Evolutionary conservation across 2,888 invertebrate genomes (phyloP).

Genomic region (Folsomia candida): DNA sequence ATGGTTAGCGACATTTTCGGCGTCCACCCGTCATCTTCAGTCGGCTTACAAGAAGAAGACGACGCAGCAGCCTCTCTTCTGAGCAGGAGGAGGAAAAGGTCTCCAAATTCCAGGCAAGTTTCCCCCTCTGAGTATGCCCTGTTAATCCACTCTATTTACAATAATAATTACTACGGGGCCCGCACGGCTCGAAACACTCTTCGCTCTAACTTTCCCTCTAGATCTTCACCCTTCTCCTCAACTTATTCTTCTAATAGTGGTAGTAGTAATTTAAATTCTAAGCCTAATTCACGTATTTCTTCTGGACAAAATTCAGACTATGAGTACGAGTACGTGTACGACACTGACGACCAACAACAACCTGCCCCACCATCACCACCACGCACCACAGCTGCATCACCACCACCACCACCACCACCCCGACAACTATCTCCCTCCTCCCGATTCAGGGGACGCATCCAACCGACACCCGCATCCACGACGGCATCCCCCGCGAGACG

Average conservation of each 20-base stretch:
- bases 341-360: conserved; percentile 21
- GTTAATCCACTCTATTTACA: conserved; percentile 33
- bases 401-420: conserved; percentile 21
- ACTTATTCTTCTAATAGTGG: conserved; percentile 27
- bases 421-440: conserved; percentile 22
- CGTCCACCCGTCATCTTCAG: conserved; percentile 23
- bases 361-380: conserved; percentile 54
- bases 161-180: conserved; percentile 38
- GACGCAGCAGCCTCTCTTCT: background rate
- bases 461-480: conserved; percentile 46
- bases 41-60: conserved; percentile 26
- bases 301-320: conserved; percentile 49
- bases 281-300: conserved; percentile 40
- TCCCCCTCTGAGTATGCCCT: no score
- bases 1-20: background rate
- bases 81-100: conserved; percentile 24
- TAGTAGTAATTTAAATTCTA: conserved; percentile 37
- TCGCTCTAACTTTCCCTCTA: conserved; percentile 41
- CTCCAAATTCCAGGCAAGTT: conserved; percentile 48
- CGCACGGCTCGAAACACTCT: conserved; percentile 38
- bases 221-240: conserved; percentile 6
- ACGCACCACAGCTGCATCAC: conserved; percentile 51
- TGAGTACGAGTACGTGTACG: conserved; percentile 50
- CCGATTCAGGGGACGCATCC: conserved; percentile 49
- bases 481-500: conserved; percentile 24